These are phyloP conservation scores for Nesogale talazaci DNA, from an alignment of 2,113 vertebrate species.

Conservation along the genomic window DNA sequence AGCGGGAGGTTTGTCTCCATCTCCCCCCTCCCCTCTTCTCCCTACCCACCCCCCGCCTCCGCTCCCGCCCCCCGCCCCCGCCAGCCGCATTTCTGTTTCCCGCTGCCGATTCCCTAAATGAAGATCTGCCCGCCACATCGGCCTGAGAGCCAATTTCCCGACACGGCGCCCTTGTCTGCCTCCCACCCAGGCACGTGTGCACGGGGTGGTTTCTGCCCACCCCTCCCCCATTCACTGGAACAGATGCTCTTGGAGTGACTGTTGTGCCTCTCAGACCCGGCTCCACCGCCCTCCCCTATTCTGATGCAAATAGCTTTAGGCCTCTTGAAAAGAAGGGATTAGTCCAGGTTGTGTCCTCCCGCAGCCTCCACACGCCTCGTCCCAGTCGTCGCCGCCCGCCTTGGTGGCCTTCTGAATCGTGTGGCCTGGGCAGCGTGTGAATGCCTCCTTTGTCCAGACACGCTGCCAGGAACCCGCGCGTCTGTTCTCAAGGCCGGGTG, in stretches of 20 bases:
- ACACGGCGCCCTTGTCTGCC: rapidly evolving
- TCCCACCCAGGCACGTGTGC: rapidly evolving
- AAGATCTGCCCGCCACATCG: neutral
- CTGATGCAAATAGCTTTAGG: constrained; percentile 85
- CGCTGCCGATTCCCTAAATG: neutral
- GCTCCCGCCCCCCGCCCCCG: no score
- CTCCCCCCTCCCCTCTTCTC: no score
- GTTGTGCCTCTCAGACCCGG: constrained; percentile 65
- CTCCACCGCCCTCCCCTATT: constrained; percentile 74
- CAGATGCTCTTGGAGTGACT: constrained; percentile 80
- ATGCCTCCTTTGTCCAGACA: constrained; percentile 82
- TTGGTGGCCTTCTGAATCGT: constrained; percentile 74
- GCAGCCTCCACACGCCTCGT: neutral
- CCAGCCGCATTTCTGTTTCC: neutral
- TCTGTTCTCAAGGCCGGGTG: constrained; percentile 1
- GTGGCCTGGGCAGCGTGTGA: constrained; percentile 74
- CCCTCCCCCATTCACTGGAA: constrained; percentile 33
- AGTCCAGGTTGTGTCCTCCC: constrained; percentile 61
- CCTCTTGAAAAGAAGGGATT: constrained; percentile 80
- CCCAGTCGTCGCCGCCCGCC: constrained; percentile 50
- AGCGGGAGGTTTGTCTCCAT: neutral
- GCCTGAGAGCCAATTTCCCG: neutral
- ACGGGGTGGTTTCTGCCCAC: neutral
- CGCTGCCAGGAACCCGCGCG: constrained; percentile 66
- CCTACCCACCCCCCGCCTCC: no score